These are phyloP conservation scores for Pygocentrus nattereri DNA, from an alignment of 2,797 vertebrate genomes.

Conservation along the genomic window DNA sequence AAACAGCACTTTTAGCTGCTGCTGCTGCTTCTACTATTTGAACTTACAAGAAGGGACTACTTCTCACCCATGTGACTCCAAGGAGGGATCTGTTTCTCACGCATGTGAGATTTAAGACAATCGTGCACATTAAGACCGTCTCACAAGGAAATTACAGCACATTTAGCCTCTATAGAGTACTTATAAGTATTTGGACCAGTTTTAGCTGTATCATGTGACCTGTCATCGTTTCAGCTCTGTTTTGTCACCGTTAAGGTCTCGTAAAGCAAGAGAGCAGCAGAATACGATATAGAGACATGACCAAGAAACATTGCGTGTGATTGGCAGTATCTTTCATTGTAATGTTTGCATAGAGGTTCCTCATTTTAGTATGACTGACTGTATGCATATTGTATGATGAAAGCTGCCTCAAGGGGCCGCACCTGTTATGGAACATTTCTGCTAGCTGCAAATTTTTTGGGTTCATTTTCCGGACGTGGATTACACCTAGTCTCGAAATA, in stretches of 20 bases:
- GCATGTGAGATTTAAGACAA: constrained; percentile 72
- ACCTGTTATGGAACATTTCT: constrained; percentile 16
- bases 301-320: neutral
- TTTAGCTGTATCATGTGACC: constrained; percentile 7
- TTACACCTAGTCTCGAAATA: neutral
- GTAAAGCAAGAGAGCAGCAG: neutral
- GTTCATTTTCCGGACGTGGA: constrained; percentile 23
- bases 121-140: constrained; percentile 57
- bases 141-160: constrained; percentile 27
- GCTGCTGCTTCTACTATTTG: constrained; percentile 54
- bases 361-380: constrained; percentile 14
- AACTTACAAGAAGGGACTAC: constrained; percentile 52
- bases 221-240: neutral
- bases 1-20: constrained; percentile 73
- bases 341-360: neutral
- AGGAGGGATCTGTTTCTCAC: constrained; percentile 42
- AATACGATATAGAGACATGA: neutral
- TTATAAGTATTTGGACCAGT: neutral
- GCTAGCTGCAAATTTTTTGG: constrained; percentile 16
- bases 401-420: constrained; percentile 12
- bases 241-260: neutral
- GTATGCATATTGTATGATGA: neutral
- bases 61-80: constrained; percentile 32
- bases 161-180: constrained; percentile 32
- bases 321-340: constrained; percentile 10